phyloP scores from a whole-genome alignment of 2,797 vertebrate species.

The Meda fulgida region DNA sequence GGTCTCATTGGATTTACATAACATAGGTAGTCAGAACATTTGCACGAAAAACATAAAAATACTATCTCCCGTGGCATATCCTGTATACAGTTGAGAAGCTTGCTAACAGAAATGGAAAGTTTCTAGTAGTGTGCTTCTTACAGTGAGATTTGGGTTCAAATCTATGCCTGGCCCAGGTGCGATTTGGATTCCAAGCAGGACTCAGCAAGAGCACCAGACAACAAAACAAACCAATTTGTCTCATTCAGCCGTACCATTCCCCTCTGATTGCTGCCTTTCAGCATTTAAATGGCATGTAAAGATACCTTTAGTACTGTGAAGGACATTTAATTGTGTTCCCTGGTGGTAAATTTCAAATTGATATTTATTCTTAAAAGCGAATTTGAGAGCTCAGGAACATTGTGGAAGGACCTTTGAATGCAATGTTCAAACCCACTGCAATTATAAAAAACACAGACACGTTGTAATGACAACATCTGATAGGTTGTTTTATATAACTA shows the following conservation, averaged over 20 bases:
- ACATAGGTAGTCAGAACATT: no score
- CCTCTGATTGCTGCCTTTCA: conserved; percentile 56
- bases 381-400: conserved; percentile 12
- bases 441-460: conserved; percentile 23
- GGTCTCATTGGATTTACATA: no score
- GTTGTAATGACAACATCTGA: background rate
- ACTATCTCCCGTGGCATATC: background rate
- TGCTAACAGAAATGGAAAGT: conserved; percentile 43
- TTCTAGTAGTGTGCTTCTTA: conserved; percentile 33
- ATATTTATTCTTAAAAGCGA: conserved; percentile 35
- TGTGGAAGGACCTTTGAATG: conserved; percentile 19
- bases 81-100: conserved; percentile 21
- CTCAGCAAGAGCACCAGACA: conserved; percentile 25
- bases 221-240: conserved; percentile 60
- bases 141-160: conserved; percentile 37
- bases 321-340: conserved; percentile 51
- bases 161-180: conserved; percentile 37
- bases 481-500: background rate
- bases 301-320: conserved; percentile 40
- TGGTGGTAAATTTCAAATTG: conserved; percentile 33
- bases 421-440: background rate
- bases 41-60: no score
- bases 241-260: conserved; percentile 42
- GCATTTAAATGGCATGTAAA: conserved; percentile 51
- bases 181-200: conserved; percentile 55